Base-by-base conservation (phyloP, 2,113 vertebrate genomes). In the Phocoena sinus region DNA sequence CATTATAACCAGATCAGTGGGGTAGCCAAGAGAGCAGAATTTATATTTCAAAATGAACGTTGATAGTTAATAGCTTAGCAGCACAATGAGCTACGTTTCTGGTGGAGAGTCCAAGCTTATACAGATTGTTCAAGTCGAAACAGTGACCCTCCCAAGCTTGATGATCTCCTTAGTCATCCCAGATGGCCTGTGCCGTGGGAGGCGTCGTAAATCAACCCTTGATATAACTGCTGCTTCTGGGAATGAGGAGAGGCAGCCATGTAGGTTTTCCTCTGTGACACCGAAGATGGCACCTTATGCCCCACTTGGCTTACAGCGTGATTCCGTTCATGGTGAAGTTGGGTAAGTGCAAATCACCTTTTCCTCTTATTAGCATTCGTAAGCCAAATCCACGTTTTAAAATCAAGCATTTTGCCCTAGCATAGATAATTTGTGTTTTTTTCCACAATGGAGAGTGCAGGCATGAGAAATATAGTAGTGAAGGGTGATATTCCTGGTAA, bases 11-110 rank as follows among this genome's bases (percentile, higher is more conserved):
- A 86, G 50, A 81, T 68, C 73, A 92, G 41, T 60, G 70, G 67
- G 89, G 68, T 86, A 94, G 94, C 38, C 65, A 88, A 81, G 41
- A 96, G 56, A 91, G 14, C 81, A 88, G 47, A 95, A 95, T 91
- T 96, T 92, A 58, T 97, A 58, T 94, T 97, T 90, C 26, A 71
- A 89, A 97, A 82, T 38, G 31, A 70, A 92, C n/a, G 76, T 58
- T 50, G 95, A 85, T 77, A 84, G 74, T 71, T 87, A 87, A 79
- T 92, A 96, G 65, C 13, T 20, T 31, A 41, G 67, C 44, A 67
- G n/a, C 44, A 92, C 70, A 88, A 82, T 41, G 23, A 95, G 26
- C 81, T 44, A 88, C 53, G 60, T 58, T 93, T 74, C 76, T 95
- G 31, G n/a, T 77, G 23, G 41, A 63, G 47, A 88, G 58, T 89